Evolutionary conservation across 2,113 vertebrate genomes (phyloP).

Genomic region (Arvicanthis niloticus): DNA sequence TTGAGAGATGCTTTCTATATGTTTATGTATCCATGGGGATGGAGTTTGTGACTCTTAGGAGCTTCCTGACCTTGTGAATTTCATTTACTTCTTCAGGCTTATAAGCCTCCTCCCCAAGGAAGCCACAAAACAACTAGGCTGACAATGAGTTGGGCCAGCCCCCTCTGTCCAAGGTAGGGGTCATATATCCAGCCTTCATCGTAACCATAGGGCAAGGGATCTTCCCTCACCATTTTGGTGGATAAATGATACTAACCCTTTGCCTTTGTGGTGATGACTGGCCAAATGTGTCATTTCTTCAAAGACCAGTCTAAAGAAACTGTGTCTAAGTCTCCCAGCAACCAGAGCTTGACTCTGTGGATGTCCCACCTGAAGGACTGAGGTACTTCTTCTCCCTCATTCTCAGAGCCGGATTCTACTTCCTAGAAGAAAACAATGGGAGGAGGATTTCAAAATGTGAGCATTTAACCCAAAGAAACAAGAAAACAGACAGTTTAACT

Average conservation of each 20-base stretch:
- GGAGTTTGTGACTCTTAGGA: not conserved
- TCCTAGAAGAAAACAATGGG: not conserved
- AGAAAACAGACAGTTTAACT: not conserved
- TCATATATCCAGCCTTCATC: not conserved
- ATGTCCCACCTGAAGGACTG: fast-evolving
- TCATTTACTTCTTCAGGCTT: not conserved
- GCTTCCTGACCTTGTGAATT: not conserved
- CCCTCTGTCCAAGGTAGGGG: not conserved
- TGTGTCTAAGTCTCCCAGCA: not conserved
- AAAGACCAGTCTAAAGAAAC: not conserved
- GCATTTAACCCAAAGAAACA: not conserved
- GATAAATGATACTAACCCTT: not conserved
- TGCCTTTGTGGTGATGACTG: not conserved
- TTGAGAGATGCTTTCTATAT: not conserved
- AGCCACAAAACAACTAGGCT: not conserved
- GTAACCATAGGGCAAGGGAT: no score
- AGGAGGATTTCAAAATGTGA: not conserved
- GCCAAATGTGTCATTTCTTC: no score
- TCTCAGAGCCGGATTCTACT: not conserved
- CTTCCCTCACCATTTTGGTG: not conserved
- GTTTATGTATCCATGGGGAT: not conserved
- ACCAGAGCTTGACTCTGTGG: not conserved
- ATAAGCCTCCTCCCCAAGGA: not conserved
- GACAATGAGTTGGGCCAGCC: no score
- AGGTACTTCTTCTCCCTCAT: not conserved